phyloP scores from a whole-genome alignment of 2,797 vertebrate genomes.

The Petrocephalus schoutedeni region DNA sequence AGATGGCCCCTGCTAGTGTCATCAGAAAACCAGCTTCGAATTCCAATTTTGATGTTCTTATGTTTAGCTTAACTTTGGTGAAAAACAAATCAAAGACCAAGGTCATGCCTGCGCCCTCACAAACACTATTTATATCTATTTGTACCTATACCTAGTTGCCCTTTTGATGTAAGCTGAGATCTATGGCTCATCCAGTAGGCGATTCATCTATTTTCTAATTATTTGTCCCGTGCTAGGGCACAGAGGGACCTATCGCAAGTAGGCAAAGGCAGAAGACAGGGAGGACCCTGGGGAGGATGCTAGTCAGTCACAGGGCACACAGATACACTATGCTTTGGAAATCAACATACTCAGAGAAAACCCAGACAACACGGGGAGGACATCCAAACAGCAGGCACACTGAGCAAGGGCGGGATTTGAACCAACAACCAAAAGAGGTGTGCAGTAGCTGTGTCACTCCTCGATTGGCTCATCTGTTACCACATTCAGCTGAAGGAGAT shows the following conservation, averaged over 20 bases:
- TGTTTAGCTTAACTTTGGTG: background rate
- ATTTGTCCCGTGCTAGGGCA: background rate
- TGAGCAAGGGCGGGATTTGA: background rate
- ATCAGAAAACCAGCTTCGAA: background rate
- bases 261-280: background rate
- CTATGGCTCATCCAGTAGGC: background rate
- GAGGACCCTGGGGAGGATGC: background rate
- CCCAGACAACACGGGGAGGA: background rate
- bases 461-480: background rate
- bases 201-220: background rate
- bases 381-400: background rate
- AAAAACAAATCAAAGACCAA: background rate
- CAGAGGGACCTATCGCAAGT: background rate
- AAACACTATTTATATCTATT: constrained; percentile 5
- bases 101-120: background rate
- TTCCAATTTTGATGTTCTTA: background rate
- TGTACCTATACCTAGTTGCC: background rate
- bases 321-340: background rate
- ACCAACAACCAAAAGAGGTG: background rate
- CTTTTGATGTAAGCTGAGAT: background rate
- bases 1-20: background rate
- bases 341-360: background rate
- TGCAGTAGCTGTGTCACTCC: background rate
- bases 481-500: background rate
- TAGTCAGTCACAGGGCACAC: background rate